Percentiles rank a stretch among this genome's conserved stretches.
Evolutionary conservation across 1,140 invertebrate genomes (phyloP).

Genomic region (Carcinoscorpius rotundicauda): DNA sequence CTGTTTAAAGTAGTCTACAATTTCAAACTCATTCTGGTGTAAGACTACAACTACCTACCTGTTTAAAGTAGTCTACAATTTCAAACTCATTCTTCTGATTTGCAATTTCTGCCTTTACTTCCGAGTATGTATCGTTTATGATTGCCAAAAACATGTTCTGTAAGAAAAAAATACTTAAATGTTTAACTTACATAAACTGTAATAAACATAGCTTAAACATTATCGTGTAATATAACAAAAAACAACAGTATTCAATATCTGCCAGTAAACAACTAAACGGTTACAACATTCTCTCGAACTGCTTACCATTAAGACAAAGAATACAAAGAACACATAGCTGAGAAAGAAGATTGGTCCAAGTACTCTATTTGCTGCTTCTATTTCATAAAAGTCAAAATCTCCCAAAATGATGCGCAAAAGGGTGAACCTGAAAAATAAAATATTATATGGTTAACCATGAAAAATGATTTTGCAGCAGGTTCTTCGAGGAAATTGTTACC

Average conservation of each 20-base stretch:
- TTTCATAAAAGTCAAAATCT: slow-evolving; percentile 60
- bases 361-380: slow-evolving; percentile 54
- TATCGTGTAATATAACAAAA: too few species aligned
- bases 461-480: too few species aligned
- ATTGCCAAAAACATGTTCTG: slow-evolving; percentile 76
- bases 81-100: slow-evolving; percentile 50
- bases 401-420: slow-evolving; percentile 62
- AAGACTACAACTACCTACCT: slow-evolving; percentile 4
- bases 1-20: slow-evolving; percentile 47
- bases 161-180: slow-evolving; percentile 5
- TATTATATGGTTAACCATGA: too few species aligned
- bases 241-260: too few species aligned
- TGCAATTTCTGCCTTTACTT: slow-evolving; percentile 56
- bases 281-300: neutral
- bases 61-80: slow-evolving; percentile 48
- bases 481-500: too few species aligned
- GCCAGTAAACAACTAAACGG: too few species aligned
- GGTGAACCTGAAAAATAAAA: slow-evolving; percentile 39
- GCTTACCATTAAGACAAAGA: slow-evolving; percentile 59
- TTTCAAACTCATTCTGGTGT: slow-evolving; percentile 46
- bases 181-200: too few species aligned
- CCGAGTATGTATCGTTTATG: slow-evolving; percentile 60
- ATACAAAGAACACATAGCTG: slow-evolving; percentile 63
- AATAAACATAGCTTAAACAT: too few species aligned
- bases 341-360: slow-evolving; percentile 66